Percentiles rank a stretch among this genome's conserved stretches.
Evolutionary conservation across 2,797 vertebrate genomes (phyloP).

Genomic region (Euthynnus affinis): DNA sequence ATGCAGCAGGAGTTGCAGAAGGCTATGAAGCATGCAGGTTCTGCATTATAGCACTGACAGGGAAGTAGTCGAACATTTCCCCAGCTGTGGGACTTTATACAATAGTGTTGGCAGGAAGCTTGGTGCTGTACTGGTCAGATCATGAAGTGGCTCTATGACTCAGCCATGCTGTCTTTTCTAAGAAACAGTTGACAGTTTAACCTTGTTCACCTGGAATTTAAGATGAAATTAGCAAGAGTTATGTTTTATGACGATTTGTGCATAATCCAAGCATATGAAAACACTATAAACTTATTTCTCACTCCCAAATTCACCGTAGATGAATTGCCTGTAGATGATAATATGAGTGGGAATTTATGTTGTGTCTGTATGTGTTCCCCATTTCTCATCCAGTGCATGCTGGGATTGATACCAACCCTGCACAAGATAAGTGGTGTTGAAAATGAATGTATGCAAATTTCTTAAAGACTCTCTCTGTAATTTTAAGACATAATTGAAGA

Average conservation of each 20-base stretch:
- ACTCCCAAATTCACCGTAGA: background rate
- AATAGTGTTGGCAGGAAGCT: background rate
- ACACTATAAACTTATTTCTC: background rate
- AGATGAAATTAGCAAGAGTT: background rate
- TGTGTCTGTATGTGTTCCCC: background rate
- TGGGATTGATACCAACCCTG: background rate
- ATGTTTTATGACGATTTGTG: background rate
- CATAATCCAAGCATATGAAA: background rate
- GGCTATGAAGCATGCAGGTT: constrained; percentile 19
- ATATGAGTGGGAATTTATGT: background rate
- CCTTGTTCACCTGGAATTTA: background rate
- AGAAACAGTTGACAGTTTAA: constrained; percentile 11
- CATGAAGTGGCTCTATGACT: constrained; percentile 12
- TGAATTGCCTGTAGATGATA: background rate
- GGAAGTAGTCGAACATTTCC: constrained; percentile 1
- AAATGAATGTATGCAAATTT: background rate
- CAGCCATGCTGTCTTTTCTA: background rate
- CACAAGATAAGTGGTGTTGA: background rate
- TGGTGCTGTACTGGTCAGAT: constrained; percentile 9
- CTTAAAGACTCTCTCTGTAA: background rate
- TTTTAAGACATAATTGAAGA: background rate
- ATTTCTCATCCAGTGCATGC: background rate
- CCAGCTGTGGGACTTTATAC: background rate
- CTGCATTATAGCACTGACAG: constrained; percentile 44
- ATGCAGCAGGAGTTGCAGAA: constrained; percentile 27